Evolutionary conservation across 1,140 invertebrate species (phyloP).

Genomic region (Euschistus heros): DNA sequence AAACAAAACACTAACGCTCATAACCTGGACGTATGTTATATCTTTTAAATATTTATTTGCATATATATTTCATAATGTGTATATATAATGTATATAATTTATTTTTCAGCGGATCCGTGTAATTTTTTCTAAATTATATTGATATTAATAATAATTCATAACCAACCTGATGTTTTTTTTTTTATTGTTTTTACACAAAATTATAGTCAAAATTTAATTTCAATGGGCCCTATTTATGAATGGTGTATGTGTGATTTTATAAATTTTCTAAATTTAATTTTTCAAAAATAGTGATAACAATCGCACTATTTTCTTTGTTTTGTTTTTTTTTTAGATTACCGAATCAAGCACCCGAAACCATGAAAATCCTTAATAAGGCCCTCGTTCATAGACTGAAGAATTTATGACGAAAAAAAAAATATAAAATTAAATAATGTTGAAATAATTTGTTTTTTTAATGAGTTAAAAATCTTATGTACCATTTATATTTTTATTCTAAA

Average conservation of each 20-base stretch:
- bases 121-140: too few species aligned
- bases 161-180: neutral
- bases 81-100: too few species aligned
- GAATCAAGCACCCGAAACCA: neutral
- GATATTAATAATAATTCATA: too few species aligned
- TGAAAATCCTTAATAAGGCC: conserved; percentile 9
- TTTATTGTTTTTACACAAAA: neutral
- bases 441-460: neutral
- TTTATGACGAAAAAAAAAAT: neutral
- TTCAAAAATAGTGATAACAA: neutral
- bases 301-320: too few species aligned
- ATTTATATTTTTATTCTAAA: too few species aligned
- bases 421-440: neutral
- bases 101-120: too few species aligned
- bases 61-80: too few species aligned
- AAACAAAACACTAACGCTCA: too few species aligned
- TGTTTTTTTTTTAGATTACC: neutral
- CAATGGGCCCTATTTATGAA: neutral
- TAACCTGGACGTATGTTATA: too few species aligned
- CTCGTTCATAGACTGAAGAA: conserved; percentile 7
- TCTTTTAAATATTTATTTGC: too few species aligned
- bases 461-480: too few species aligned
- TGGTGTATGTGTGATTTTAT: neutral
- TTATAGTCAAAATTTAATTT: neutral
- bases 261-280: neutral